Percentiles rank a stretch among this genome's conserved stretches.
These are phyloP conservation scores for Phortica okadai DNA, from an alignment of 2,888 invertebrate genomes.

Conservation along the genomic window DNA sequence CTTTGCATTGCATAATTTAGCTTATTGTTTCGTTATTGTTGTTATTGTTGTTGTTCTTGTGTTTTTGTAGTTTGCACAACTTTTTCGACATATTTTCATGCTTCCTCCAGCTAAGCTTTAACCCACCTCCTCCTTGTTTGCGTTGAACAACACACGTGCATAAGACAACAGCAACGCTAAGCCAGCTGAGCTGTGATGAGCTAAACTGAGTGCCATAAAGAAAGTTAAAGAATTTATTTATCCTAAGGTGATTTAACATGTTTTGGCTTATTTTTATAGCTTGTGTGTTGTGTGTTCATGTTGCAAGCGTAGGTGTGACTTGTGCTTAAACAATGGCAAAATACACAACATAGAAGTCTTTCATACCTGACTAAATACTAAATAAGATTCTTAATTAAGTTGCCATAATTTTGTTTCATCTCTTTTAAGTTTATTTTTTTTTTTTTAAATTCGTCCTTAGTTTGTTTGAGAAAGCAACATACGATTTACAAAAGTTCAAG, in stretches of 20 bases:
- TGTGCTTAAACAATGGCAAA: too few relatives aligned
- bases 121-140: not conserved
- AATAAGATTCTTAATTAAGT: too few relatives aligned
- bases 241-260: not conserved
- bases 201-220: not conserved
- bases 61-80: constrained; percentile 3
- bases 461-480: too few relatives aligned
- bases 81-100: constrained; percentile 26
- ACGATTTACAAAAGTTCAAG: too few relatives aligned
- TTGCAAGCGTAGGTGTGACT: too few relatives aligned
- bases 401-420: too few relatives aligned
- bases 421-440: too few relatives aligned
- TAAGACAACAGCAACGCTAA: not conserved
- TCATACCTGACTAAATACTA: too few relatives aligned
- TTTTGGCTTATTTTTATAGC: not conserved
- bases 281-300: too few relatives aligned
- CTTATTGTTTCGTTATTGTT: constrained; percentile 18
- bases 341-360: too few relatives aligned
- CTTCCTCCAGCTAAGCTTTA: not conserved
- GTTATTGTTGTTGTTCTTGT: constrained; percentile 4
- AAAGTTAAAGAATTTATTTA: not conserved
- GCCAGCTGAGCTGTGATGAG: not conserved
- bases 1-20: constrained; percentile 27
- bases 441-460: too few relatives aligned
- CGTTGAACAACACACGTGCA: not conserved